These are phyloP conservation scores for Bolborhynchus lineola DNA, from an alignment of 2,113 vertebrate genomes.

Conservation along the genomic window DNA sequence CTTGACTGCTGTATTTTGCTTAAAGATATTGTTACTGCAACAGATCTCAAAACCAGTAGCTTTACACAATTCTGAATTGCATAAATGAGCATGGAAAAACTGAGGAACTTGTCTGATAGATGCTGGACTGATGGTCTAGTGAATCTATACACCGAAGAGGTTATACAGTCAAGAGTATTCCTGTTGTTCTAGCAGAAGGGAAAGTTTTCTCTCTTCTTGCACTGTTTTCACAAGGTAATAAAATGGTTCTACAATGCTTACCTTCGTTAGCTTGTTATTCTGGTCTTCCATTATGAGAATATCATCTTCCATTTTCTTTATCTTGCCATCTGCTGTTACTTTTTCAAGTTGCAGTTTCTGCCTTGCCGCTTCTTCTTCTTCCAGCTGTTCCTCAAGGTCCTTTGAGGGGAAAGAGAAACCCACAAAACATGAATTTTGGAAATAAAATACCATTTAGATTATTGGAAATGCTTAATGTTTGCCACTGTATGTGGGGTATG, in stretches of 20 bases:
- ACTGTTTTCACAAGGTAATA: not conserved
- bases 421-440: not conserved
- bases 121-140: not conserved
- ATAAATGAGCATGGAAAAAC: not conserved
- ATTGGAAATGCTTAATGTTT: not conserved
- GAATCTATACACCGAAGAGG: not conserved
- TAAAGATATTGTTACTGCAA: not conserved
- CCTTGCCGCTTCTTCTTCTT: conserved; percentile 84
- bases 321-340: conserved; percentile 84
- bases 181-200: not conserved
- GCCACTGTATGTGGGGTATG: not conserved
- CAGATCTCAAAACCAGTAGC: not conserved
- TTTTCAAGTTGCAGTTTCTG: conserved; percentile 94
- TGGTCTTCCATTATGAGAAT: conserved; percentile 91
- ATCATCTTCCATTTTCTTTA: conserved; percentile 94
- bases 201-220: not conserved
- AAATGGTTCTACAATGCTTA: not conserved
- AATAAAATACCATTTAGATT: not conserved
- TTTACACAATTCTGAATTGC: not conserved
- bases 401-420: conserved; percentile 18
- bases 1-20: not conserved
- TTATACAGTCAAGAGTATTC: not conserved
- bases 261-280: conserved; percentile 90
- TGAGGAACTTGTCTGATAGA: not conserved
- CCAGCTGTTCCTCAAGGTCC: conserved; percentile 88